A percentile compares a stretch with the other conserved stretches of the same genome.
phyloP scores from a whole-genome alignment of 1,140 invertebrate species.

The Samia ricini region DNA sequence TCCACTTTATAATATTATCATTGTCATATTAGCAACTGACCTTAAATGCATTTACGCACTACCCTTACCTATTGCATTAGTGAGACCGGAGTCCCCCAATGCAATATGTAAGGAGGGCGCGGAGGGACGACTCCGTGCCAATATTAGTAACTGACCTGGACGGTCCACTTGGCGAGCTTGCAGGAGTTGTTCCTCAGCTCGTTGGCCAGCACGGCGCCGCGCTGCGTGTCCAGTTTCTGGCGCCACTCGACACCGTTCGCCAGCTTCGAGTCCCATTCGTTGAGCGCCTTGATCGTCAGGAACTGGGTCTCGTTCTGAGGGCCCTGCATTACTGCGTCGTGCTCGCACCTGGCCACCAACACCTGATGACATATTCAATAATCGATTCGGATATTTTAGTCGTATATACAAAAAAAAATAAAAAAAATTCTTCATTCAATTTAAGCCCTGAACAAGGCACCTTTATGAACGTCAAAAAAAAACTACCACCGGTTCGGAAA shows the following conservation, averaged over 20 bases:
- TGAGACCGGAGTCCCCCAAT: too few species aligned
- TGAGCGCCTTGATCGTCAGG: conserved; percentile 97
- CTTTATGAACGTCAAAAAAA: too few species aligned
- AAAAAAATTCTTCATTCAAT: too few species aligned
- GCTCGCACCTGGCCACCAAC: conserved; percentile 95
- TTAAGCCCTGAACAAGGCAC: neutral
- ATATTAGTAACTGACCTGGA: conserved; percentile 79
- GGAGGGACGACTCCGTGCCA: too few species aligned
- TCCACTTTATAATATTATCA: too few species aligned
- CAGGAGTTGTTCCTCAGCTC: conserved; percentile 99
- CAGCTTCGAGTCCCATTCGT: conserved; percentile 98
- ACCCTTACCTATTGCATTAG: too few species aligned
- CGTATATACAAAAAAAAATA: neutral
- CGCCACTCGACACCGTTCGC: conserved; percentile 99
- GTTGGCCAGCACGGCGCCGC: conserved; percentile 98
- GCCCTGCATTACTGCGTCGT: conserved; percentile 95
- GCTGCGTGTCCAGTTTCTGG: conserved; percentile 97
- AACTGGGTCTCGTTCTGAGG: conserved; percentile 96
- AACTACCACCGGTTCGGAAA: too few species aligned
- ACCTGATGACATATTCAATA: conserved; percentile 30
- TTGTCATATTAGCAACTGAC: too few species aligned
- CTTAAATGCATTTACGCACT: too few species aligned
- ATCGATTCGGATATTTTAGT: neutral
- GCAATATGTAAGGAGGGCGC: too few species aligned
- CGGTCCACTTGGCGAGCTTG: conserved; percentile 99